Conservation (phyloP, 2,113 vertebrate species). For the Charadrius vociferus region DNA sequence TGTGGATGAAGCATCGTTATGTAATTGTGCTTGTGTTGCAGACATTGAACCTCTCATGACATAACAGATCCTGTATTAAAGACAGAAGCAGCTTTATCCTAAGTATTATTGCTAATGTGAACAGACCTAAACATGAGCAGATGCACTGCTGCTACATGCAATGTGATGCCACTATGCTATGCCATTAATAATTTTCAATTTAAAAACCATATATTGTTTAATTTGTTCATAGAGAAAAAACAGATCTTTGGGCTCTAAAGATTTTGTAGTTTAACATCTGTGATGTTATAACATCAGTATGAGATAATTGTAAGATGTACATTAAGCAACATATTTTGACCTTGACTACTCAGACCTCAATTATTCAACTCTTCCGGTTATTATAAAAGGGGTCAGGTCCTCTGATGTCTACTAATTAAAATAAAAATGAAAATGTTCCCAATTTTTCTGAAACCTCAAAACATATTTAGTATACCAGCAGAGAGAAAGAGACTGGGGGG, state of each 20-base stretch:
- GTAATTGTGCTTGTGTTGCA: constrained; percentile 29
- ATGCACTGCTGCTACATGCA: neutral
- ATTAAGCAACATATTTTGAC: neutral
- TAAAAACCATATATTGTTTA: neutral
- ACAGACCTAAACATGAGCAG: neutral
- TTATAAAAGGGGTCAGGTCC: constrained; percentile 30
- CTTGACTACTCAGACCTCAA: constrained; percentile 9
- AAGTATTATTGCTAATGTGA: neutral
- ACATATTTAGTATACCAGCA: neutral
- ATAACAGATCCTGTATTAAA: constrained; percentile 53
- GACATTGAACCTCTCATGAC: neutral
- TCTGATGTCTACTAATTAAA: constrained; percentile 15
- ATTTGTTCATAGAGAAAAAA: neutral
- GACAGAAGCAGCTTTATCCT: constrained; percentile 46
- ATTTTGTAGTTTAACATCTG: neutral
- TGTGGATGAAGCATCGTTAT: neutral
- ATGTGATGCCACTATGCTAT: neutral
- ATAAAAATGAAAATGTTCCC: neutral
- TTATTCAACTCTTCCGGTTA: neutral
- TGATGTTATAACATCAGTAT: neutral
- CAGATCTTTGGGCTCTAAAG: neutral
- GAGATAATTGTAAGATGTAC: neutral
- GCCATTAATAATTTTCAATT: neutral
- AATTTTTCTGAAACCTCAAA: constrained; percentile 15
- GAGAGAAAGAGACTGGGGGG: neutral